Base-by-base conservation (phyloP, 2,113 vertebrate genomes). In the Irena cyanogastra region DNA sequence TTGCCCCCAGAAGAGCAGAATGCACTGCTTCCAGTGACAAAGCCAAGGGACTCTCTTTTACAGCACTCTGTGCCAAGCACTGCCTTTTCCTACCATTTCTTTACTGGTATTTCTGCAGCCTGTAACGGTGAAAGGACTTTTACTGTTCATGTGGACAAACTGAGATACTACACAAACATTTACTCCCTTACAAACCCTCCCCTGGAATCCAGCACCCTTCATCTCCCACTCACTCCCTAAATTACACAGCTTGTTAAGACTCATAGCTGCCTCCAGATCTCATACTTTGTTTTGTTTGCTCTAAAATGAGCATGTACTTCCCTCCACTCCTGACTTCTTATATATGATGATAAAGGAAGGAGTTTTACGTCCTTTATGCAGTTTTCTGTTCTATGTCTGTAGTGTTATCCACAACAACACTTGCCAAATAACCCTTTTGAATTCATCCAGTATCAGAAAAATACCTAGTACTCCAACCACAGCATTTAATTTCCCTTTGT, bases 61-160 rank as follows among this genome's bases (percentile, higher is more conserved):
- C 4, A 13, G 47, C 76, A 47, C 4, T 7, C 3, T 27, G 20
- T 1, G 26, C 7, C 47, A 30, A 39, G 16, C 47, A 3, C 18
- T 33, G 39, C 28, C 30, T 75, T 59, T 30, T 28, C 77, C 65
- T 74, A n/a, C 15, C 16, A 2, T 24, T 54, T 31, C 70, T 72
- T 33, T 8, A 23, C 16, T 18, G 31, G 23, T 17, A 7, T 31
- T 80, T 35, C 63, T 83, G n/a, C 20, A 61, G 47, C 74, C 50
- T 10, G 3, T 5, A 41, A 39, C 61, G 35, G 22, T 71, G 70
- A 52, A 63, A 74, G 22, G 59, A 74, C 27, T 18, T 18, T 61
- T 11, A 11, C 28, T 21, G 22, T 11, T 54, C 49, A 23, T 0
- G 0, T 0, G 4, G 64, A 53, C 79, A 31, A 23, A 24, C 8